Conservation (phyloP, 2,797 vertebrate genomes). For the Australoheros facetus region DNA sequence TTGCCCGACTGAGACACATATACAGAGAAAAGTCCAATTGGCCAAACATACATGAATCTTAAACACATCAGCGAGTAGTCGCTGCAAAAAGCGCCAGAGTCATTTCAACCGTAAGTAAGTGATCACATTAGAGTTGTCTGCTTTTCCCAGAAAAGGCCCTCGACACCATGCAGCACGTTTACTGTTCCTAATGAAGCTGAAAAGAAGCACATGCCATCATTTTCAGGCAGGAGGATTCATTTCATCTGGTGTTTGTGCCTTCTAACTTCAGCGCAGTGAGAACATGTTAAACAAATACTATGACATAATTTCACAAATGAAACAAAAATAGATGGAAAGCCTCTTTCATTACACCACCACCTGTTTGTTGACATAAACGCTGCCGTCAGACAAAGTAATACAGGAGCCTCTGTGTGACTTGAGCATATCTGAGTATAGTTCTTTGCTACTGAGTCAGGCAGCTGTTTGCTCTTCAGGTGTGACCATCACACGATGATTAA, state of each 20-base stretch:
- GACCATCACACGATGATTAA: constrained; percentile 12
- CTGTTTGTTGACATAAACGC: constrained; percentile 10
- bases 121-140: too few species aligned
- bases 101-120: too few species aligned
- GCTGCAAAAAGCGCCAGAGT: too few species aligned
- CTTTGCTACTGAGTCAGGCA: constrained; percentile 31
- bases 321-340: not conserved
- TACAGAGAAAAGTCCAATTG: too few species aligned
- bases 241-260: too few species aligned
- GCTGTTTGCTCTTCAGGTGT: constrained; percentile 67
- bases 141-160: too few species aligned
- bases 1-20: too few species aligned
- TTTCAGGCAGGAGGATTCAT: not conserved
- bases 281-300: not conserved
- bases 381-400: not conserved
- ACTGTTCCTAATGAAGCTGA: not conserved
- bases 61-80: too few species aligned
- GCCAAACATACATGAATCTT: too few species aligned
- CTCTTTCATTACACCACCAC: not conserved
- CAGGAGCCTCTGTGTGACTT: not conserved
- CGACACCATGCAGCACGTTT: not conserved
- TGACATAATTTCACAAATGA: not conserved
- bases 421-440: not conserved
- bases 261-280: too few species aligned
- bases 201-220: not conserved